Evolutionary conservation across 2,113 vertebrate species (phyloP).

Genomic region (Mastomys coucha): DNA sequence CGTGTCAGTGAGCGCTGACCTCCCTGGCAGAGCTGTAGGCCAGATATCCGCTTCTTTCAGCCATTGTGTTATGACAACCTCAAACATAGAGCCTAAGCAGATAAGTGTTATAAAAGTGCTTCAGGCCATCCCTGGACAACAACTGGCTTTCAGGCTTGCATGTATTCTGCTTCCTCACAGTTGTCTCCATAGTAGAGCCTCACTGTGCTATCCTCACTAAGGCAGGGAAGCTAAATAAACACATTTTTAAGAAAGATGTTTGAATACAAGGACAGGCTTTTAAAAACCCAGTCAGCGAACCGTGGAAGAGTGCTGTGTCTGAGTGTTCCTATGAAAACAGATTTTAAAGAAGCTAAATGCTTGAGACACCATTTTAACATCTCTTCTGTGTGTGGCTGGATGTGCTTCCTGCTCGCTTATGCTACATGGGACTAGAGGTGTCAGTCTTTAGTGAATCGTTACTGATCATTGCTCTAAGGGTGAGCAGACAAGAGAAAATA

Average conservation of each 20-base stretch:
- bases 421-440: background rate
- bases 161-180: background rate
- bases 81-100: background rate
- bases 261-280: background rate
- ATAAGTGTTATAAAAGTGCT: background rate
- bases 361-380: background rate
- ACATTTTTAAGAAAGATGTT: constrained; percentile 5
- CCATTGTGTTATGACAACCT: background rate
- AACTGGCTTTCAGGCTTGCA: background rate
- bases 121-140: background rate
- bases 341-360: background rate
- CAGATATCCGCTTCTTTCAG: background rate
- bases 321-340: constrained; percentile 21
- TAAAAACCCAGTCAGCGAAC: background rate
- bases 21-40: background rate
- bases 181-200: background rate
- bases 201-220: background rate
- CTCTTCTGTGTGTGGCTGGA: too few species aligned
- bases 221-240: background rate
- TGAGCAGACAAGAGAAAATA: background rate
- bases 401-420: background rate
- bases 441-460: background rate
- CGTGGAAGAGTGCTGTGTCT: background rate
- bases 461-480: background rate
- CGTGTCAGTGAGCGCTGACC: rapidly evolving